Evolutionary conservation across 2,797 vertebrate genomes (phyloP), one percentile per base, ranked within the genome.

Genomic region (Neostethus bicornis): DNA sequence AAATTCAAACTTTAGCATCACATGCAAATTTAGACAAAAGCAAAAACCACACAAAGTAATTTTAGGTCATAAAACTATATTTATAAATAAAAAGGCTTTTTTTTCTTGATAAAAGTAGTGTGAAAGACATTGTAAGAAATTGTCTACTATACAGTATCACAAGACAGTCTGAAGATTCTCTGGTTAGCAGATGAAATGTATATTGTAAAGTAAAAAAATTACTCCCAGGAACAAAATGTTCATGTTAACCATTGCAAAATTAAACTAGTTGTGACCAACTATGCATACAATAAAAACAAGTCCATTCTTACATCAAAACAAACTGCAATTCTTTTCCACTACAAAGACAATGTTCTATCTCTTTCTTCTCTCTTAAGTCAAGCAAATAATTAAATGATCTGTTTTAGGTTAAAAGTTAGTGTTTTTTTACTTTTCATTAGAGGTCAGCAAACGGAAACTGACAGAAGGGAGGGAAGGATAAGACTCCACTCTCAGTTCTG

Each of bases 11-110:
- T 23, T 17, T 17, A 10, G 5, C 5, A 35, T 46, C 6, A 4
- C 25, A 69, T 34, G 50, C 21, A 44, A 2, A 7, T 3, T 1
- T 19, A 42, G 44, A 45, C 5, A 63, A n/a, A 63, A 52, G 60
- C 29, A 66, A 65, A 65, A 71, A 53, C 2, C 44, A 78, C 47
- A 65, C 66, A 51, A 26, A 29, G 29, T 29, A 39, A 31, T 51
- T 52, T 86, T 89, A 83, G 87, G 89, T 91, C 90, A 92, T 93
- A 93, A 92, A 93, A 93, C 91, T 93, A 92, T 92, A 90, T 93
- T 92, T 91, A 93, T 93, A 93, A 93, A 93, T 93, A 90, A 93
- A 92, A 92, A 90, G 81, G 84, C 79, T 77, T 80, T 86, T 86
- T n/a, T 87, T 84, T 57, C 79, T 91, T 81, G 74, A 85, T 89